Base-by-base conservation (phyloP, 2,888 invertebrate species). In the Macrostomum cliftonense region DNA sequence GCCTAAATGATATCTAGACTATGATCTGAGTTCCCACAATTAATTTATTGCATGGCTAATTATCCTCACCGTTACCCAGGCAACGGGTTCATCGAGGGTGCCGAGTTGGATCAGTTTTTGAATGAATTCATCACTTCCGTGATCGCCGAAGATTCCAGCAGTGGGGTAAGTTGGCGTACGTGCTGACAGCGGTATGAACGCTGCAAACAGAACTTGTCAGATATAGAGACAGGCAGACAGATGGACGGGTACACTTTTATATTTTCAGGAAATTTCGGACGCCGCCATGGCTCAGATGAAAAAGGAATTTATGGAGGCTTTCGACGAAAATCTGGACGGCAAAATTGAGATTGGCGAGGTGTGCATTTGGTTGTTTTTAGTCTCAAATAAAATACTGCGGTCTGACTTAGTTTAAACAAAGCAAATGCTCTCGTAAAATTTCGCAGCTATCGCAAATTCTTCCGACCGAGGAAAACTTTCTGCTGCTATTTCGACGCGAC, bases 241-340 rank as follows among this genome's bases (percentile, higher is more conserved):
- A 28, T 28, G n/a, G n/a, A n/a, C n/a, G n/a, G n/a, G n/a, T n/a
- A n/a, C n/a, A n/a, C n/a, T n/a, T n/a, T n/a, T n/a, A n/a, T n/a
- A n/a, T n/a, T n/a, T n/a, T n/a, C 75, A 88, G 87, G 83, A 83
- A 53, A 82, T 88, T 53, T 86, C 87, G 1, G 85, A 86, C 62
- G 78, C 83, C 45, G 85, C 86, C 79, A 72, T 89, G 62, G 79
- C 79, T 48, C 84, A 88, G 64, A 75, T 89, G 56, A 87, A 85
- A 67, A 82, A 83, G 16, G 83, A 86, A 65, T 87, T 89, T 72
- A 83, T 89, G 82, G 87, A 87, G 65, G 88, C 88, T 14, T 89
- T 88, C 66, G 89, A 89, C 63, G 88, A 88, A 70, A 89, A 89
- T 71, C 82, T 84, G 63, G 89, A 89, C 68, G 87, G 88, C 12